Conservation (phyloP, 1,140 invertebrate genomes). For the Ruditapes philippinarum region DNA sequence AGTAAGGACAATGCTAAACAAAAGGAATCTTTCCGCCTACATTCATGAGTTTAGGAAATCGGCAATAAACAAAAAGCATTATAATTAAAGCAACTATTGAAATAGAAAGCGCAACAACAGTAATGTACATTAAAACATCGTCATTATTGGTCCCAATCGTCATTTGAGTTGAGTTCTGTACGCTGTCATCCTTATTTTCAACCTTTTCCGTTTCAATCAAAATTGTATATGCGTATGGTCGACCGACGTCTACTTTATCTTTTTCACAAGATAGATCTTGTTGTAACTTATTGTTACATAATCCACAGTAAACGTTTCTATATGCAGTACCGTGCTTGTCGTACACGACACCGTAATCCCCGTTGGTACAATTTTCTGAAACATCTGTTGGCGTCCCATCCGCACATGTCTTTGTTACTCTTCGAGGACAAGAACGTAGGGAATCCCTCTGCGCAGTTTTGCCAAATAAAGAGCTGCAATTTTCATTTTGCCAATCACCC, state of each 20-base stretch:
- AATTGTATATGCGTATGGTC: not conserved
- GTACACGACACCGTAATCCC: not conserved
- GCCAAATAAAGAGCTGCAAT: too few species aligned
- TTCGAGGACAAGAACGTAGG: too few species aligned
- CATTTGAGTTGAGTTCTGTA: not conserved
- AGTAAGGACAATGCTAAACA: constrained; percentile 86
- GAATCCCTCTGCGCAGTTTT: too few species aligned
- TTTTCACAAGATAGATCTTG: constrained; percentile 11
- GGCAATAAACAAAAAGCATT: constrained; percentile 83
- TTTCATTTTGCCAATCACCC: too few species aligned
- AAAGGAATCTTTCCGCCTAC: constrained; percentile 88
- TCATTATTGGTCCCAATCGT: not conserved
- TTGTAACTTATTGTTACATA: not conserved
- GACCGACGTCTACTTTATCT: not conserved
- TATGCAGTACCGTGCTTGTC: not conserved
- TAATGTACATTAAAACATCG: not conserved
- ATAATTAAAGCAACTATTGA: constrained; percentile 61
- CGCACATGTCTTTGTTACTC: too few species aligned
- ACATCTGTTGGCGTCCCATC: too few species aligned
- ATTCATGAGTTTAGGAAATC: constrained; percentile 86
- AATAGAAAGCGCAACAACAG: not conserved
- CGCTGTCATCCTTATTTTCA: not conserved
- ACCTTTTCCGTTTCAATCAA: not conserved
- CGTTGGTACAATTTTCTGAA: too few species aligned
- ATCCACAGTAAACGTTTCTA: constrained; percentile 14